These are phyloP conservation scores for Trididemnum clinides DNA, from an alignment of 23 tunicate genomes.

Conservation along the genomic window DNA sequence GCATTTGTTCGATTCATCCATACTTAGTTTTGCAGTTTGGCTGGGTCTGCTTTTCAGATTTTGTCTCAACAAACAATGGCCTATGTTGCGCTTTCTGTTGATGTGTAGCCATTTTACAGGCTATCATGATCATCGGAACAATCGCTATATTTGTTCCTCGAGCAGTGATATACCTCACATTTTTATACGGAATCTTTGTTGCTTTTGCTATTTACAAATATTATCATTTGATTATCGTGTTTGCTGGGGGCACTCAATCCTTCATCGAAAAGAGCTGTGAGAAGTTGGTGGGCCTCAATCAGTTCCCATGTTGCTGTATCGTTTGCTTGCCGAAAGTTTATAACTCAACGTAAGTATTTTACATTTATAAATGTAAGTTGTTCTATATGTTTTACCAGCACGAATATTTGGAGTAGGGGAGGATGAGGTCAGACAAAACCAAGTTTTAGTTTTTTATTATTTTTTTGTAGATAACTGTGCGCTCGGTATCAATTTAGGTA, in stretches of 20 bases:
- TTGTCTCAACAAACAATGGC: not conserved
- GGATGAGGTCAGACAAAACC: too few relatives aligned
- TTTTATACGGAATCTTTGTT: conserved; percentile 73
- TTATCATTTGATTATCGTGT: conserved; percentile 78
- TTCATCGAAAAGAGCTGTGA: conserved; percentile 78
- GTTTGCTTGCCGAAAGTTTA: conserved; percentile 77
- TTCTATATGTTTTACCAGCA: too few relatives aligned
- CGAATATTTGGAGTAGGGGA: too few relatives aligned
- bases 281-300: conserved; percentile 44
- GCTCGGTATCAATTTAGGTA: too few relatives aligned
- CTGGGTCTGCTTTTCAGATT: not conserved
- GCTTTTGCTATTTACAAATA: conserved; percentile 87
- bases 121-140: conserved; percentile 71
- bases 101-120: conserved; percentile 41
- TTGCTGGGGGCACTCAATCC: conserved; percentile 78
- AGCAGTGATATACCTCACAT: conserved; percentile 64
- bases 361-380: too few relatives aligned
- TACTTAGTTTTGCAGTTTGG: not conserved
- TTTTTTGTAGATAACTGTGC: too few relatives aligned
- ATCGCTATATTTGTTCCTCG: conserved; percentile 82
- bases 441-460: too few relatives aligned
- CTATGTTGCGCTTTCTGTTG: too few relatives aligned
- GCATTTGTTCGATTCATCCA: too few relatives aligned
- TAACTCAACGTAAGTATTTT: conserved; percentile 70
- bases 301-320: conserved; percentile 80